Percentiles rank a stretch among this genome's conserved stretches.
Evolutionary conservation across 1,140 invertebrate genomes (phyloP).

Genomic region (Sycobia sp.): DNA sequence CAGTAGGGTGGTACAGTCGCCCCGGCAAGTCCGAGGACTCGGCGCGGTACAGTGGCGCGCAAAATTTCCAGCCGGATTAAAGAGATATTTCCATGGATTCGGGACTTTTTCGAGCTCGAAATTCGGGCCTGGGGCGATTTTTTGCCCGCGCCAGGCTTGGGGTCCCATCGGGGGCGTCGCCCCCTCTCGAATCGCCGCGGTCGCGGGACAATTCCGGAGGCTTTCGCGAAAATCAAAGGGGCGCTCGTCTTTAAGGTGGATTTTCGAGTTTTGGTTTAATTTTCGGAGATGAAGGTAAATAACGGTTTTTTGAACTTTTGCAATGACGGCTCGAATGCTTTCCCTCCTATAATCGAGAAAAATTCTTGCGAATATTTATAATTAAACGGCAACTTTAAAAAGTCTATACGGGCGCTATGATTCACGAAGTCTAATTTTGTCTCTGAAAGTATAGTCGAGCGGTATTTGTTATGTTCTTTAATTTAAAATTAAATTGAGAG

Average conservation of each 20-base stretch:
- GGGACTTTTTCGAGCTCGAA: neutral
- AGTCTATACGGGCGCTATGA: constrained; percentile 15
- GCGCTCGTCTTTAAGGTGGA: constrained; percentile 21
- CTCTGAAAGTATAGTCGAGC: constrained; percentile 14
- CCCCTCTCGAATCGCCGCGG: too few species aligned
- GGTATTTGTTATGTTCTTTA: constrained; percentile 24
- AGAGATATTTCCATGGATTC: constrained; percentile 27
- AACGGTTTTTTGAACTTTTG: constrained; percentile 26
- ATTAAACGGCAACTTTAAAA: constrained; percentile 17
- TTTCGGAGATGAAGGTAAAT: constrained; percentile 26
- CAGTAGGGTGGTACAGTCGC: constrained; percentile 60
- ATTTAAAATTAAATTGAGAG: constrained; percentile 19
- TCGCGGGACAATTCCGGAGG: too few species aligned
- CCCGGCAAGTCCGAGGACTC: constrained; percentile 48
- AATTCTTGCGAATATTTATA: constrained; percentile 14
- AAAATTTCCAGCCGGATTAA: constrained; percentile 35
- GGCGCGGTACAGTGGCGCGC: constrained; percentile 41
- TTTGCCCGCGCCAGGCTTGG: too few species aligned
- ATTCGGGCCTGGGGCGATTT: too few species aligned
- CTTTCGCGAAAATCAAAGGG: neutral
- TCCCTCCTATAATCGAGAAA: constrained; percentile 1
- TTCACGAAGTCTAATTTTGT: constrained; percentile 33
- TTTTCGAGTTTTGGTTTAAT: constrained; percentile 34
- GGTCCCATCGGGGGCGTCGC: too few species aligned
- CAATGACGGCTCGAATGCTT: neutral